Percentiles rank a stretch among this genome's conserved stretches.
Evolutionary conservation across 2,888 invertebrate genomes (phyloP).

Genomic region (Congeria kusceri): DNA sequence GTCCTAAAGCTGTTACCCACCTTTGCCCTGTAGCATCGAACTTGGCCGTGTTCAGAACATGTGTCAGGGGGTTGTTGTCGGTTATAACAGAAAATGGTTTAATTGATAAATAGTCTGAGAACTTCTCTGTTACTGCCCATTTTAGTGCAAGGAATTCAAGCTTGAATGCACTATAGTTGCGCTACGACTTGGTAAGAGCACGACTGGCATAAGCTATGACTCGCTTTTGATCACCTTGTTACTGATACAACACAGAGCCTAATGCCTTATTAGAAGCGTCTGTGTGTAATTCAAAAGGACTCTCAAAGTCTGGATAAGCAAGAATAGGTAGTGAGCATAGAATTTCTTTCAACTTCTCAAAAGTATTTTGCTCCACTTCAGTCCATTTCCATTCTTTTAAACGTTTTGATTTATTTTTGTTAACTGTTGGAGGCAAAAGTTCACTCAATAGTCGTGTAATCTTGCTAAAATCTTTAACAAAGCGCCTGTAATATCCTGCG

Average conservation of each 20-base stretch:
- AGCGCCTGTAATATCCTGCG: neutral
- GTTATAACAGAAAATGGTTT: too few species aligned
- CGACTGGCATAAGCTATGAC: too few species aligned
- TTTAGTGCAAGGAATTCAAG: conserved; percentile 11
- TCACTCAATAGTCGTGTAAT: conserved; percentile 3
- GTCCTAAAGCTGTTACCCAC: too few species aligned
- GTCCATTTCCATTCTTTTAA: neutral
- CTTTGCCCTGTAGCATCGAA: too few species aligned
- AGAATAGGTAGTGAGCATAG: neutral
- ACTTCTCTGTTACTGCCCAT: conserved; percentile 12
- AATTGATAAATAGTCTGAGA: neutral
- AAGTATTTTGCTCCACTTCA: neutral
- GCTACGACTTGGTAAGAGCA: too few species aligned
- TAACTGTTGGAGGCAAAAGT: neutral
- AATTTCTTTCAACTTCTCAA: neutral
- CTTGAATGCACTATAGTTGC: conserved; percentile 19
- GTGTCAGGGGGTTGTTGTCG: too few species aligned
- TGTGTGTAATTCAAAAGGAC: conserved; percentile 9
- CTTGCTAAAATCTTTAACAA: conserved; percentile 11
- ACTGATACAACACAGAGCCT: neutral
- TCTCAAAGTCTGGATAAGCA: neutral
- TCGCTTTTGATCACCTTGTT: too few species aligned
- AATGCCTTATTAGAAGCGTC: neutral
- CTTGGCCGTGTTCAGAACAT: too few species aligned
- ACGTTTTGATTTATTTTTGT: neutral